Conservation (phyloP, 2,888 invertebrate genomes). For the Andrena trimmerana region DNA sequence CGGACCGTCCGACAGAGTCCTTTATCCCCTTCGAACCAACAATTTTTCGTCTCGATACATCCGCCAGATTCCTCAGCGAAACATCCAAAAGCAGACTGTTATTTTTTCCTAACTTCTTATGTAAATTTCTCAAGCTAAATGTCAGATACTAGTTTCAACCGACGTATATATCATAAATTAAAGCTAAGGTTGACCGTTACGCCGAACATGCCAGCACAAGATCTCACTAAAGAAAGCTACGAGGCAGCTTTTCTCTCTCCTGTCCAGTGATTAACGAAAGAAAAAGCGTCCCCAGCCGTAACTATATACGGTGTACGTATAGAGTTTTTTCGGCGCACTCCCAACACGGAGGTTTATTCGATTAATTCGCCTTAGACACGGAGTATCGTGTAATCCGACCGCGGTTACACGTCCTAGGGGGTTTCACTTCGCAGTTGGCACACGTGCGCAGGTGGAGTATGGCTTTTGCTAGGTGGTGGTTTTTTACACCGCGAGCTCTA, state of each 20-base stretch:
- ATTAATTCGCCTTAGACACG: slow-evolving; percentile 59
- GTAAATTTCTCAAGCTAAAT: background rate
- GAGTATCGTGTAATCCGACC: slow-evolving; percentile 62
- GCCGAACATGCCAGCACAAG: background rate
- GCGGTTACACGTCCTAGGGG: slow-evolving; percentile 70
- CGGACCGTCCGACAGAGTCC: slow-evolving; percentile 35
- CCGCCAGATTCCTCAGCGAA: background rate
- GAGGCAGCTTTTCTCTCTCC: background rate
- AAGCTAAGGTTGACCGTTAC: background rate
- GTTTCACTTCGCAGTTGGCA: slow-evolving; percentile 76
- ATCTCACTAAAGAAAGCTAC: background rate
- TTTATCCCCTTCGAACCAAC: slow-evolving; percentile 26
- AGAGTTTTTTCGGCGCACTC: background rate
- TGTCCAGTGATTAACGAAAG: background rate
- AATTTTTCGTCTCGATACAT: background rate
- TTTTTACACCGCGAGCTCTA: slow-evolving; percentile 68
- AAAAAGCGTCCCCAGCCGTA: background rate
- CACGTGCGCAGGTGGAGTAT: slow-evolving; percentile 79
- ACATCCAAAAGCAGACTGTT: background rate
- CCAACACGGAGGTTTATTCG: slow-evolving; percentile 47
- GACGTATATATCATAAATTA: no score
- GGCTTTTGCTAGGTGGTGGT: slow-evolving; percentile 73
- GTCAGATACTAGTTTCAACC: no score
- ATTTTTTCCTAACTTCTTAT: background rate
- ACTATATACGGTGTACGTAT: background rate